A percentile compares a stretch with the other conserved stretches of the same genome.
Conservation (phyloP, 2,888 invertebrate genomes). For the Micropterix aruncella region DNA sequence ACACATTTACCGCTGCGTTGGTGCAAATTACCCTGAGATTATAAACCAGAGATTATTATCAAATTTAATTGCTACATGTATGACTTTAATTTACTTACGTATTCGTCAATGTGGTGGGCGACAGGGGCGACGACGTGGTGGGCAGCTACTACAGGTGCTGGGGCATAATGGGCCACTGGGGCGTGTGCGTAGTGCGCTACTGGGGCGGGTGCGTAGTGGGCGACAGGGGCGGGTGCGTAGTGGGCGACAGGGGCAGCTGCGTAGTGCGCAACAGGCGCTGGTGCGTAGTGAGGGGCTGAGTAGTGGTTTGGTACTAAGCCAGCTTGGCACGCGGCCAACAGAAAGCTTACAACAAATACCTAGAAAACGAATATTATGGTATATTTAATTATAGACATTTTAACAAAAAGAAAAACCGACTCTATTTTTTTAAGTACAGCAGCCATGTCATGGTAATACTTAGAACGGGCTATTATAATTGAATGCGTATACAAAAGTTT, state of each 20-base stretch:
- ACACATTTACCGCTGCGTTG: too few species aligned
- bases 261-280: slow-evolving; percentile 7
- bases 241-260: slow-evolving; percentile 14
- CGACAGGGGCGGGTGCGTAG: slow-evolving; percentile 8
- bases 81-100: slow-evolving; percentile 10
- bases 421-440: too few species aligned
- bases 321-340: background rate
- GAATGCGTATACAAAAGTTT: too few species aligned
- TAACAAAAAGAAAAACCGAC: too few species aligned
- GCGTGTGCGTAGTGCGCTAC: slow-evolving; percentile 15
- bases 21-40: too few species aligned
- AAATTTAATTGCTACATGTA: too few species aligned
- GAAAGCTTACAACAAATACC: background rate
- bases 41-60: too few species aligned
- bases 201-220: slow-evolving; percentile 16
- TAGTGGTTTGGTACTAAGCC: slow-evolving; percentile 1
- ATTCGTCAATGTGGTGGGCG: slow-evolving; percentile 15
- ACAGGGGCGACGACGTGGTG: slow-evolving; percentile 12
- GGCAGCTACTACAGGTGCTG: slow-evolving; percentile 13
- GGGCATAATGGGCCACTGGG: slow-evolving; percentile 15
- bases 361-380: too few species aligned
- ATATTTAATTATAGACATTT: too few species aligned
- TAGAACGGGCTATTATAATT: too few species aligned
- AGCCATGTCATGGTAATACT: too few species aligned
- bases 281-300: slow-evolving; percentile 13